Evolutionary conservation across 2,888 invertebrate species (phyloP).

Genomic region (Lochmaea crataegi): DNA sequence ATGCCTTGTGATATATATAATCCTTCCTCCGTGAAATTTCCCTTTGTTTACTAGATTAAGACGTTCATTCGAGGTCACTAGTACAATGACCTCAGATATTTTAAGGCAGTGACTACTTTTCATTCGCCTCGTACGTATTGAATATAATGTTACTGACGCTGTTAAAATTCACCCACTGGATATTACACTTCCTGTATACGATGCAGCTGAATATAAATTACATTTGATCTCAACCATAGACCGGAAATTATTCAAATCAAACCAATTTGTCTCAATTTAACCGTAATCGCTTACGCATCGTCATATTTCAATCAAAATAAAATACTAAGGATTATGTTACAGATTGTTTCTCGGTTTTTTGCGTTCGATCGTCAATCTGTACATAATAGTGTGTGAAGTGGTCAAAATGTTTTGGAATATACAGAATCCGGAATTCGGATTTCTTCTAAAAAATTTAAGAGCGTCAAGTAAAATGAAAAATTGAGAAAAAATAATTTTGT

Average conservation of each 20-base stretch:
- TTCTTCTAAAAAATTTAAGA: too few relatives aligned
- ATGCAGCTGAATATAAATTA: constrained; percentile 32
- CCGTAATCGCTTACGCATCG: constrained; percentile 28
- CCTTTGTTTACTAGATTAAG: background rate
- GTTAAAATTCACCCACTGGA: background rate
- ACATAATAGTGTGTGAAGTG: background rate
- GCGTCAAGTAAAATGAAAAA: too few relatives aligned
- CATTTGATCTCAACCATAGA: constrained; percentile 32
- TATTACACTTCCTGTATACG: background rate
- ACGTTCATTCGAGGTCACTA: too few relatives aligned
- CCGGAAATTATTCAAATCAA: constrained; percentile 44
- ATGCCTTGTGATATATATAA: background rate
- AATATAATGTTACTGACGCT: background rate
- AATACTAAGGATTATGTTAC: background rate
- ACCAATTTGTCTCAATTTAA: constrained; percentile 42
- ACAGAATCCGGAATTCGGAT: too few relatives aligned
- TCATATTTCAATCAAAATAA: constrained; percentile 30
- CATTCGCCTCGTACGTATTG: background rate
- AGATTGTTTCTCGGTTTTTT: background rate
- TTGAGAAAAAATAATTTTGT: too few relatives aligned
- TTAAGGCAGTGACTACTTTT: background rate
- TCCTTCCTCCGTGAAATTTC: background rate
- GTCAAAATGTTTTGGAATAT: too few relatives aligned
- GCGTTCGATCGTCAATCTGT: background rate
- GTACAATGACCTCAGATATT: background rate